These are phyloP conservation scores for Lepidurus packardi DNA, from an alignment of 1,140 invertebrate genomes.

Conservation along the genomic window DNA sequence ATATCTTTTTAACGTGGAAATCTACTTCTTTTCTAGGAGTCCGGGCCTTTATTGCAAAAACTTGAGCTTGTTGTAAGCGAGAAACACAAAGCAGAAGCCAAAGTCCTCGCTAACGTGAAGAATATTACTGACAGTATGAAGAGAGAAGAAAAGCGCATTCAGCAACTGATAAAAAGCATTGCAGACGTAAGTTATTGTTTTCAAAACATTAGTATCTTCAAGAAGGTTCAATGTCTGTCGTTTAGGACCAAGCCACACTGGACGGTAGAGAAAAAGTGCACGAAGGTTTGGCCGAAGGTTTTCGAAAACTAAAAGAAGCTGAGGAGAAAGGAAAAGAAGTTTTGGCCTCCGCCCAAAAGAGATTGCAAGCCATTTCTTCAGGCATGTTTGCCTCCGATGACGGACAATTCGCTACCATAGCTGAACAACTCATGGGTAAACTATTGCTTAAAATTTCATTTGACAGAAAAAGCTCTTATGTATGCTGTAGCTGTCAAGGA, in stretches of 20 bases:
- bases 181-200: constrained; percentile 48
- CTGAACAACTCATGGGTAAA: constrained; percentile 72
- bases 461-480: constrained; percentile 26
- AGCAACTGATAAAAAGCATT: constrained; percentile 62
- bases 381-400: constrained; percentile 73
- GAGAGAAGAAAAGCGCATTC: constrained; percentile 61
- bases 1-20: constrained; percentile 43
- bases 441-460: constrained; percentile 13
- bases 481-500: constrained; percentile 60
- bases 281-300: constrained; percentile 58
- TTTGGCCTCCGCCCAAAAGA: constrained; percentile 65
- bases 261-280: constrained; percentile 60
- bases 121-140: constrained; percentile 62
- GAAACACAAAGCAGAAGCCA: constrained; percentile 62
- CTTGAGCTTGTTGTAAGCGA: constrained; percentile 61
- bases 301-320: constrained; percentile 62
- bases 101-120: constrained; percentile 59
- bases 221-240: constrained; percentile 33
- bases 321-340: constrained; percentile 62
- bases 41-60: constrained; percentile 57
- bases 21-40: constrained; percentile 50
- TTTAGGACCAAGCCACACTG: constrained; percentile 59
- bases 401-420: constrained; percentile 75
- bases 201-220: not conserved
- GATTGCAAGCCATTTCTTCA: constrained; percentile 73